Evolutionary conservation across 64 coral and sea anemone genomes (phyloP), one percentile per base, ranked within the genome.

Genomic region (Astreopora myriophthalma): DNA sequence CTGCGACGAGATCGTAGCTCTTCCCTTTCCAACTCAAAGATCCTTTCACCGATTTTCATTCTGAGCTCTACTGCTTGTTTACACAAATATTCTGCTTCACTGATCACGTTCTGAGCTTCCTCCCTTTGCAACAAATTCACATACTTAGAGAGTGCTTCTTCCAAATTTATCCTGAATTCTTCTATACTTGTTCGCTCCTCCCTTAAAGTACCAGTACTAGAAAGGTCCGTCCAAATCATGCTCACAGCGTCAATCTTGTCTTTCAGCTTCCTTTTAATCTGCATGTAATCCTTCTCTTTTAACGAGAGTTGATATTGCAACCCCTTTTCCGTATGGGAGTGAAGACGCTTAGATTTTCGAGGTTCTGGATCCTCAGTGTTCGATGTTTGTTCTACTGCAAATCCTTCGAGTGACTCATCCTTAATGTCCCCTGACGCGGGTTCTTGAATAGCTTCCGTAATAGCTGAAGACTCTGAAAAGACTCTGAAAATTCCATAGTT

Each of bases 21-120:
- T 28, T 85, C 67, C 35, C 67, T 85, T 46, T 85, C 82, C 22
- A 69, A 28, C 44, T 85, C 48, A 60, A 85, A 70, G 24, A 85
- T 85, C 27, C 34, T 22, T 7, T 85, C 82, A 5, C 82, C 63
- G 23, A 85, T 85, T 69, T 58, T 69, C 61, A 44, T 44, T 5
- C 82, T 40, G 10, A 85, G 82, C 34, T 85, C 63, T 61, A 69
- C 61, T 44, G 51, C 82, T 68, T 85, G 63, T 44, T 85, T 85
- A 29, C n/a, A 40, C 13, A 85, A 42, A 8, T 36, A 73, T 0
- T 25, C 27, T 69, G 62, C 22, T 36, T 27, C 37, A 37, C 42
- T 62, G 23, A 38, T 1, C 29, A 85, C 58, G 36, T 85, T 12
- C 11, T 25, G 33, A 25, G 34, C 26, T 32, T 31, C 38, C 26